Base-by-base conservation (phyloP, 1,140 invertebrate species). In the Drosophila melanogaster region DNA sequence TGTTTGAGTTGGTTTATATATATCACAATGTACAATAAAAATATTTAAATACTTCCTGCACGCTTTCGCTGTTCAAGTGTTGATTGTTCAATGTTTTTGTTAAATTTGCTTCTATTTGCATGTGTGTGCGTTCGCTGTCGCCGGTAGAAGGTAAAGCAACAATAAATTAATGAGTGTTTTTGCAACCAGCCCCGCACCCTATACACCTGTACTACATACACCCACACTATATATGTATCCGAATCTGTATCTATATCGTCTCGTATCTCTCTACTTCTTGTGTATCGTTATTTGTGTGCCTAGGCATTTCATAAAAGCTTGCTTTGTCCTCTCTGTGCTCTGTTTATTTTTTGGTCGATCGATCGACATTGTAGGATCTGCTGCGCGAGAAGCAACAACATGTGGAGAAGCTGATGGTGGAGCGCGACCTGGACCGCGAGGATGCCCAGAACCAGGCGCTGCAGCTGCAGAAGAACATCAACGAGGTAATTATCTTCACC, bases 331-430 rank as follows among this genome's bases (percentile, higher is more conserved):
- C 50, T 67, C 54, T 56, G 58, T 64, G 64, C 44, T 53, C 50
- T 41, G 19, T 46, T 22, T 67, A 26, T 51, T 33, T 35, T 57
- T 26, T 14, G 54, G 17, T 65, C 41, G 17, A 30, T 33, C 33
- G 15, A 40, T 37, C 57, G 61, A 41, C 44, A 26, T 40, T 74
- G 14, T 60, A 99, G 97, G 97, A 98, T 91, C 93, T 97, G 26
- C 93, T 99, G 60, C 96, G 97, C 91, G 97, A 98, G 92, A 99
- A 98, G 92, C 97, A 98, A 90, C 95, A 97, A 67, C 97, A 99
- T 84, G 96, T 99, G 77, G 97, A 98, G 87, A 95, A 97, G 81
- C 93, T 99, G 43, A 94, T 98, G 91, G 96, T 96, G 65, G 98
- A 99, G 91, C 93, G 97, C 57, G 98, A 99, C 86, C 91, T 98